Evolutionary conservation across 2,113 vertebrate species (phyloP).

Genomic region (Hydropotes inermis): DNA sequence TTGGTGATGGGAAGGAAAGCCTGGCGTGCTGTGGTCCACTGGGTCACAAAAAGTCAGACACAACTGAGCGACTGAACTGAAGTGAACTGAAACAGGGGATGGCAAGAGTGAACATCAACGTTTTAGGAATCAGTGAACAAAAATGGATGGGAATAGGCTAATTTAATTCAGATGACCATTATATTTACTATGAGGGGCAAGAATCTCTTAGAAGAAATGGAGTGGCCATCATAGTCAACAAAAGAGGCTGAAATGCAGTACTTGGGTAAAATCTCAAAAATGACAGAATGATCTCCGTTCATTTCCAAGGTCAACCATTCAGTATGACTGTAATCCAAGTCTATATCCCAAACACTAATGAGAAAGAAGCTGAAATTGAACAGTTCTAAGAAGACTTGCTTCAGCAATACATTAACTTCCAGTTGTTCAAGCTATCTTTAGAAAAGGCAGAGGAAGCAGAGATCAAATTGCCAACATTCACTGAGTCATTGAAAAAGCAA

Average conservation of each 20-base stretch:
- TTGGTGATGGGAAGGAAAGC: neutral
- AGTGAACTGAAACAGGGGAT: neutral
- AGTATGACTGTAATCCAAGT: neutral
- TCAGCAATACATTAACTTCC: too few species aligned
- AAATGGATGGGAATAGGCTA: neutral
- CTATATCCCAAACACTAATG: neutral
- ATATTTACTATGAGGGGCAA: neutral
- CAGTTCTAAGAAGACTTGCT: neutral
- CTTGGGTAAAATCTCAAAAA: neutral
- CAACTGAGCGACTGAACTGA: neutral
- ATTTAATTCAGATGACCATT: neutral
- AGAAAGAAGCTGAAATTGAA: neutral
- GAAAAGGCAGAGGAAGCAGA: too few species aligned
- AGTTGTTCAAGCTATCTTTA: too few species aligned
- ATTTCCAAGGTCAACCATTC: neutral
- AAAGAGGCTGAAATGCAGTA: neutral
- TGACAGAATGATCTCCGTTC: neutral
- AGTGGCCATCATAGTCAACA: neutral
- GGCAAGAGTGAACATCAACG: neutral
- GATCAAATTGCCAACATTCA: too few species aligned
- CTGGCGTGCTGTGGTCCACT: accelerated
- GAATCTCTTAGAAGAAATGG: neutral
- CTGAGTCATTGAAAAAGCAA: too few species aligned
- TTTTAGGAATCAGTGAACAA: neutral
- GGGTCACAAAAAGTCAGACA: neutral